These are phyloP conservation scores for Agrotis clavis DNA, from an alignment of 2,888 invertebrate species.

Conservation along the genomic window DNA sequence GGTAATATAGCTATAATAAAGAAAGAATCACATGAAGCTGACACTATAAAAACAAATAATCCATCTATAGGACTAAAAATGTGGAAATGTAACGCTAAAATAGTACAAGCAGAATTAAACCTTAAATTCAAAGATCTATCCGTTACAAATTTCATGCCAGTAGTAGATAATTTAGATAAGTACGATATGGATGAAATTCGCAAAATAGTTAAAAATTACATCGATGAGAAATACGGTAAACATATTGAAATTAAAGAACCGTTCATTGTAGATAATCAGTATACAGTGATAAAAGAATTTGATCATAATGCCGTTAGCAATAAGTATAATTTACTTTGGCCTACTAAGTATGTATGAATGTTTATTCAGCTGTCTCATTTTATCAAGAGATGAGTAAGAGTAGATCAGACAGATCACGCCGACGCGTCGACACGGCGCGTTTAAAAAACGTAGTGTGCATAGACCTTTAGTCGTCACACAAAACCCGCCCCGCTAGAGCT, in stretches of 20 bases:
- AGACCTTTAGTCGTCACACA: too few species aligned
- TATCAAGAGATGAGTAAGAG: too few species aligned
- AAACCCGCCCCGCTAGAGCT: too few species aligned
- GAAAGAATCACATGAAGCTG: conserved; percentile 1
- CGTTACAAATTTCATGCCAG: conserved; percentile 63
- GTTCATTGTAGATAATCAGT: conserved; percentile 44
- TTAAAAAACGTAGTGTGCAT: too few species aligned
- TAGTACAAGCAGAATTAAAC: conserved; percentile 59
- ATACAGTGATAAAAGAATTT: conserved; percentile 41
- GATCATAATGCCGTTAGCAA: conserved; percentile 1
- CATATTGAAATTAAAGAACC: conserved; percentile 51
- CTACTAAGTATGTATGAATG: conserved; percentile 40
- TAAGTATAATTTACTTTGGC: conserved; percentile 61
- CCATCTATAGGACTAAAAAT: conserved; percentile 56
- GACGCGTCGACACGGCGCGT: too few species aligned
- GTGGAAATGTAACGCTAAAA: conserved; percentile 60
- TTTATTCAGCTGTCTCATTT: too few species aligned
- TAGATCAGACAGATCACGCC: too few species aligned
- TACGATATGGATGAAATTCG: conserved; percentile 47
- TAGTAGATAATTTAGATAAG: conserved; percentile 43
- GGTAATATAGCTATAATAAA: conserved; percentile 49
- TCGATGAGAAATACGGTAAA: conserved; percentile 56
- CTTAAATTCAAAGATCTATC: conserved; percentile 51
- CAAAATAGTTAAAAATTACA: conserved; percentile 46
- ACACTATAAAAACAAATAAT: conserved; percentile 41